A percentile compares a stretch with the other conserved stretches of the same genome.
These are phyloP conservation scores for Philereme transversata DNA, from an alignment of 2,888 invertebrate species.

Conservation along the genomic window DNA sequence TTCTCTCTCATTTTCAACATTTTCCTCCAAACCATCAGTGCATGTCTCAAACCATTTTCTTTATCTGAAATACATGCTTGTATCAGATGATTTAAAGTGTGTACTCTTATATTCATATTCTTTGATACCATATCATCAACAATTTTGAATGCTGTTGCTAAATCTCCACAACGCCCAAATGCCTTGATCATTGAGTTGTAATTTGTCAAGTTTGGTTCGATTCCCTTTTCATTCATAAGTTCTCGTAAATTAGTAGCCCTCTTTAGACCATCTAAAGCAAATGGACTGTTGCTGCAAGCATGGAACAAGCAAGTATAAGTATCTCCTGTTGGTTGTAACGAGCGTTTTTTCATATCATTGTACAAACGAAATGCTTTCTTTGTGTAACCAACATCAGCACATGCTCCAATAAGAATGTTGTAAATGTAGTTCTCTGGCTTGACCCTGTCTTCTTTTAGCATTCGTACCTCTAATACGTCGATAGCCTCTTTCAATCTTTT, in stretches of 20 bases:
- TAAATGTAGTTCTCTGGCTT: constrained; percentile 92
- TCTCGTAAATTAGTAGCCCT: constrained; percentile 87
- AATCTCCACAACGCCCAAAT: constrained; percentile 92
- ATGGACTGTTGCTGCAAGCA: constrained; percentile 93
- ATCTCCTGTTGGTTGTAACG: constrained; percentile 86
- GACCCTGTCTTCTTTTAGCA: constrained; percentile 90
- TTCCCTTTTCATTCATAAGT: constrained; percentile 87
- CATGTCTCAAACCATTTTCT: constrained; percentile 91
- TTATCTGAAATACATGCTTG: constrained; percentile 93
- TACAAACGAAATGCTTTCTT: constrained; percentile 93
- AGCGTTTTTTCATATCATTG: constrained; percentile 91
- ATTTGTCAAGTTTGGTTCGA: constrained; percentile 88
- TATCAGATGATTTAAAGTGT: constrained; percentile 91
- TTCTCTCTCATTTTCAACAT: constrained; percentile 86
- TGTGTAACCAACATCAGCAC: constrained; percentile 92
- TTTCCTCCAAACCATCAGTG: constrained; percentile 93
- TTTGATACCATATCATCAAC: constrained; percentile 93
- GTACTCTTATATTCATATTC: constrained; percentile 83
- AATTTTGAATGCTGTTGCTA: constrained; percentile 90
- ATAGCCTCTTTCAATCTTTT: constrained; percentile 90
- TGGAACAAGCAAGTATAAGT: constrained; percentile 95
- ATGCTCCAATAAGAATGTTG: constrained; percentile 92
- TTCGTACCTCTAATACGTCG: constrained; percentile 89
- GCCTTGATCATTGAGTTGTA: constrained; percentile 97
- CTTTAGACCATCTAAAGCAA: constrained; percentile 86